These are phyloP conservation scores for Pica pica DNA, from an alignment of 2,113 vertebrate species.

Conservation along the genomic window DNA sequence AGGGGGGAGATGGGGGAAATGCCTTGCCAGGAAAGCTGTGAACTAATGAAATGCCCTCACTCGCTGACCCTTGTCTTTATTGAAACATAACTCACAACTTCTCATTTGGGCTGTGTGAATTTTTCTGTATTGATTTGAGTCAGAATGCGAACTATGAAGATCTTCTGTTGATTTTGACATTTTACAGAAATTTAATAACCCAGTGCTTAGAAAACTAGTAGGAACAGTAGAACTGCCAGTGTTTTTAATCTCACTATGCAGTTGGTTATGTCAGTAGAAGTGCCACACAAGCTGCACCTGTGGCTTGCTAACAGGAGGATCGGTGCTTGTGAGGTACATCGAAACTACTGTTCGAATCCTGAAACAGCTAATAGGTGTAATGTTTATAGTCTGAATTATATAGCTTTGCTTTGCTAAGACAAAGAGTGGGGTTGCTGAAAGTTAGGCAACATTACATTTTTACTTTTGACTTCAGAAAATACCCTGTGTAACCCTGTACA, in stretches of 20 bases:
- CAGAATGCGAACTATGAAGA: not conserved
- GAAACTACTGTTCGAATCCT: not conserved
- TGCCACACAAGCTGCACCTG: fast-evolving
- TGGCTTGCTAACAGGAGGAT: not conserved
- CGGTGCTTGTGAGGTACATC: not conserved
- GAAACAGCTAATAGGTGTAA: not conserved
- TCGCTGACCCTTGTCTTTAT: conserved; percentile 18
- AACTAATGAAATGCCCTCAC: not conserved
- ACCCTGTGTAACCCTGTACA: not conserved
- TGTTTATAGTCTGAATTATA: not conserved
- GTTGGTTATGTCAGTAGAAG: not conserved
- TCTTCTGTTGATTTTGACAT: not conserved
- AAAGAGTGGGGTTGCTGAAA: not conserved
- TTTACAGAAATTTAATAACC: not conserved
- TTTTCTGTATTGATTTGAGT: not conserved
- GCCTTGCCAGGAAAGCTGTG: not conserved
- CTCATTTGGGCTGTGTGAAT: not conserved
- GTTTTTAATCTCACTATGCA: not conserved
- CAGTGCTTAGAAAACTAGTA: not conserved
- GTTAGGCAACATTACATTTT: not conserved
- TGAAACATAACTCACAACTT: not conserved
- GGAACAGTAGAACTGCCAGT: not conserved
- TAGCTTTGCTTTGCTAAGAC: not conserved
- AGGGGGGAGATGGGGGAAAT: not conserved
- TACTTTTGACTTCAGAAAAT: not conserved